These are phyloP conservation scores for Leptopilina myrica DNA, from an alignment of 2,888 invertebrate species.

Conservation along the genomic window DNA sequence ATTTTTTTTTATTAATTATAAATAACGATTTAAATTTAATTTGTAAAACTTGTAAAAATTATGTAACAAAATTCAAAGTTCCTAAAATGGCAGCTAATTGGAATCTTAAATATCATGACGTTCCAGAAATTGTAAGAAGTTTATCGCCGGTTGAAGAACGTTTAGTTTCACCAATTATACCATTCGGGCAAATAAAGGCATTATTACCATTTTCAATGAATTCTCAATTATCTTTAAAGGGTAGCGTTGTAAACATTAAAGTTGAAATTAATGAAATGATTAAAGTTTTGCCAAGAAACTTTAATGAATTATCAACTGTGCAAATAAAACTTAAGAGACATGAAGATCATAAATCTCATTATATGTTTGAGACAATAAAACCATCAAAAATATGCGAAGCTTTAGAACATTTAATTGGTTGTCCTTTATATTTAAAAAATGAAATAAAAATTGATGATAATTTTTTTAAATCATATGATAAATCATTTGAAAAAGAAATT, in stretches of 20 bases:
- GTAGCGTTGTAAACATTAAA: constrained; percentile 60
- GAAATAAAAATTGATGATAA: constrained; percentile 42
- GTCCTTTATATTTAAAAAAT: constrained; percentile 46
- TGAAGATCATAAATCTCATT: constrained; percentile 57
- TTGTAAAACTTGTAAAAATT: constrained; percentile 40
- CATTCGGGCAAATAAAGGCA: constrained; percentile 70
- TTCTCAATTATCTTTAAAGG: constrained; percentile 64
- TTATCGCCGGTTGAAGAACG: constrained; percentile 67
- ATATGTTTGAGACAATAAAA: constrained; percentile 63
- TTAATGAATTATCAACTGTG: constrained; percentile 59
- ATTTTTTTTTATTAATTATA: constrained; percentile 26
- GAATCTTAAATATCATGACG: constrained; percentile 53
- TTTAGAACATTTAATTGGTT: constrained; percentile 43
- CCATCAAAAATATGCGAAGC: constrained; percentile 53
- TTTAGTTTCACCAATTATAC: constrained; percentile 66
- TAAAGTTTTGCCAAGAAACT: constrained; percentile 48
- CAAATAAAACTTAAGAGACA: constrained; percentile 64
- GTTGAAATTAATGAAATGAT: constrained; percentile 52
- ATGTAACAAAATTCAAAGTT: constrained; percentile 40
- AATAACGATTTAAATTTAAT: constrained; percentile 31
- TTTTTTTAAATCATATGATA: constrained; percentile 47
- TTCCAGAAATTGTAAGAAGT: constrained; percentile 57
- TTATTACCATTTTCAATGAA: constrained; percentile 62
- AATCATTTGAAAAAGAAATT: constrained; percentile 32
- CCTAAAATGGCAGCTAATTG: constrained; percentile 45